Base-by-base conservation (phyloP, 2,797 vertebrate species). In the Sebastes alutus region DNA sequence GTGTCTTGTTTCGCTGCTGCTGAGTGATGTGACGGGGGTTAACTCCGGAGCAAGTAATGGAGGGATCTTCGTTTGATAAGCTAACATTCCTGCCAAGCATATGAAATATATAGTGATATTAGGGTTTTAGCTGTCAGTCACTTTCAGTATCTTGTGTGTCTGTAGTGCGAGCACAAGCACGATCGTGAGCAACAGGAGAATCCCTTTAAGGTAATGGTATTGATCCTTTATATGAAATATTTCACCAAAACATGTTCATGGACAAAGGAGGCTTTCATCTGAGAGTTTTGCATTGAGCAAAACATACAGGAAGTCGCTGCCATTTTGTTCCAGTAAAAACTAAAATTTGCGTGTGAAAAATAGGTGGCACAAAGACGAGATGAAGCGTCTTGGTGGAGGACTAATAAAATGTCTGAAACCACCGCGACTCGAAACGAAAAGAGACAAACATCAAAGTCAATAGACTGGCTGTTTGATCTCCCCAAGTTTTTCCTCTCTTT, bases 391-490 rank as follows among this genome's bases (percentile, higher is more conserved):
- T 89, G 30, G 76, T 88, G 88, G 86, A 94, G 88, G 92, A 93
- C 85, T 83, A 92, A 93, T 94, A 95, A 95, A 95, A 92, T 67
- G 78, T 89, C 77, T 86, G 72, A 93, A 95, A 90, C 85, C 89
- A 84, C 90, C 59, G 22, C 77, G 88, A 84, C 75, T 84, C 77
- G 78, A 78, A 93, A 89, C 46, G 81, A 93, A 71, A 88, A 92
- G 88, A 90, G 79, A 92, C 85, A 87, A 90, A 95, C 93, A 93
- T 95, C 94, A 95, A 95, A 95, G 93, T 91, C 87, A 81, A 84
- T 81, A 72, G 85, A 82, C 82, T 70, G 75, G 72, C 82, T 82
- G 93, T 94, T 95, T 94, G 91, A 94, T 93, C 93, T 93, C 89
- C 77, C 75, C 46, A 63, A 84, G 80, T 85, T 90, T 89, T 91